These are phyloP conservation scores for Lobophora halterata DNA, from an alignment of 2,888 invertebrate genomes.

Conservation along the genomic window DNA sequence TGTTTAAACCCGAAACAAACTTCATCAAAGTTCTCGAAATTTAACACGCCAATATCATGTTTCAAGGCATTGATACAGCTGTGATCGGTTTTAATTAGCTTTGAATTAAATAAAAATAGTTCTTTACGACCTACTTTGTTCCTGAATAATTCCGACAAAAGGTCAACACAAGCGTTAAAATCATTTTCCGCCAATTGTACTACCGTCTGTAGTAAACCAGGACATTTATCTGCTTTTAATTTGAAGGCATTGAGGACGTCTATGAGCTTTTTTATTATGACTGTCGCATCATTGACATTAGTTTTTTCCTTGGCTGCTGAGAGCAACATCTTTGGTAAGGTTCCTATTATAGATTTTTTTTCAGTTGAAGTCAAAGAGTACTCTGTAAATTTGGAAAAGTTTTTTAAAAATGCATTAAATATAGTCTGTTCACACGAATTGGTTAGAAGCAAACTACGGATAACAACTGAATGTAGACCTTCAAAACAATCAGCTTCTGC, in stretches of 20 bases:
- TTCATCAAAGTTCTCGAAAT: slow-evolving; percentile 13
- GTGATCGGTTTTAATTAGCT: slow-evolving; percentile 40
- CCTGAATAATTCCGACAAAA: slow-evolving; percentile 43
- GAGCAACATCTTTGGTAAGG: slow-evolving; percentile 36
- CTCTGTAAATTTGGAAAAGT: slow-evolving; percentile 46
- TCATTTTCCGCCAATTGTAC: slow-evolving; percentile 35
- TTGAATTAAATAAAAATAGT: slow-evolving; percentile 45
- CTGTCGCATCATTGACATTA: slow-evolving; percentile 19
- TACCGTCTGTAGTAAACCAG: slow-evolving; percentile 36
- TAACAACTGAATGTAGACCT: slow-evolving; percentile 55
- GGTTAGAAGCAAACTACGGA: slow-evolving; percentile 44
- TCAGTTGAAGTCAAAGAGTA: slow-evolving; percentile 47
- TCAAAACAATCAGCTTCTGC: slow-evolving; percentile 48
- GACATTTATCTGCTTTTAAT: slow-evolving; percentile 33
- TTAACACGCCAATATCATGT: slow-evolving; percentile 44
- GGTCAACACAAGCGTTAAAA: slow-evolving; percentile 17
- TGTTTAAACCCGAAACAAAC: slow-evolving; percentile 26
- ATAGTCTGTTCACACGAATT: slow-evolving; percentile 32
- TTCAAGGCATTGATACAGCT: slow-evolving; percentile 54
- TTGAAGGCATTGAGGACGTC: slow-evolving; percentile 41
- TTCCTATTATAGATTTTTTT: slow-evolving; percentile 31
- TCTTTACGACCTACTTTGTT: slow-evolving; percentile 45
- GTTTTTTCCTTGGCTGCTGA: slow-evolving; percentile 28
- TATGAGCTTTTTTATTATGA: slow-evolving; percentile 36
- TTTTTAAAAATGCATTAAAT: slow-evolving; percentile 38